Conservation (phyloP, 2,113 vertebrate species). For the Cathartes aura region DNA sequence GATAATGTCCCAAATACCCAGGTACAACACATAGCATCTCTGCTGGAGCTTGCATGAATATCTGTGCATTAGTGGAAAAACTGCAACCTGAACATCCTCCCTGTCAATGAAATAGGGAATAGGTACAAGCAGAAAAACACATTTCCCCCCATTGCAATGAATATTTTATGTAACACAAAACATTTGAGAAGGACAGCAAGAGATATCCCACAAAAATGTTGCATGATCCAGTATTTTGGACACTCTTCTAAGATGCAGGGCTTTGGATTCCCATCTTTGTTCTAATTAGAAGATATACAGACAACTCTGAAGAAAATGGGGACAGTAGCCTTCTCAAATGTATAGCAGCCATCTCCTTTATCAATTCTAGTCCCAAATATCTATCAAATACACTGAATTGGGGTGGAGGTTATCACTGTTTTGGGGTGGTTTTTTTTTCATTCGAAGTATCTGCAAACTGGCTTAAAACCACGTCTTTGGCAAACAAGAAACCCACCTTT, state of each 20-base stretch:
- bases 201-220: not conserved
- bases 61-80: not conserved
- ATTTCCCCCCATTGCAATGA: not conserved
- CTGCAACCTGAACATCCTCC: not conserved
- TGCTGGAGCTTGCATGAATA: not conserved
- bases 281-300: not conserved
- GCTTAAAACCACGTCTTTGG: not conserved
- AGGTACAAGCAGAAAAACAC: not conserved
- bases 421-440: not conserved
- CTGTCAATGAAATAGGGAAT: not conserved
- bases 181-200: not conserved
- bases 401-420: rapidly evolving
- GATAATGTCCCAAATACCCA: not conserved
- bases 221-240: not conserved
- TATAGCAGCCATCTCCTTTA: not conserved
- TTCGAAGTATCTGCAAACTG: not conserved
- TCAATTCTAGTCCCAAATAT: not conserved
- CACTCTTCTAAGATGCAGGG: not conserved
- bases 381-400: not conserved
- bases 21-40: not conserved
- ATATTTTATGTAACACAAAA: not conserved
- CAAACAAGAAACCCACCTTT: not conserved
- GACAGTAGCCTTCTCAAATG: not conserved
- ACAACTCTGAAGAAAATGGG: not conserved
- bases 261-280: not conserved